These are phyloP conservation scores for Prunella strophiata DNA, from an alignment of 2,797 vertebrate species.

Conservation along the genomic window DNA sequence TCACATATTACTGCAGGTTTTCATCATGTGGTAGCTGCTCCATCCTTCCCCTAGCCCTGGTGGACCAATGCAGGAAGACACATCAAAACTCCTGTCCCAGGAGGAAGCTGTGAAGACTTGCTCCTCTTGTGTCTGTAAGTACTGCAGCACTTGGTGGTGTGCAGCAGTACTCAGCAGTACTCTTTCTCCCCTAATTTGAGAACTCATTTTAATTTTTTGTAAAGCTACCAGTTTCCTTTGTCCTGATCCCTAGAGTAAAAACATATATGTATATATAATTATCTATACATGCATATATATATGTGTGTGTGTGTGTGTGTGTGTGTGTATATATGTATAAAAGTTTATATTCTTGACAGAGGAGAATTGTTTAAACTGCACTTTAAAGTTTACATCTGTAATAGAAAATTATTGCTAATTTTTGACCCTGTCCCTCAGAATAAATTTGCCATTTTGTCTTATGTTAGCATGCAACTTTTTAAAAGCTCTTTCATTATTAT, in stretches of 20 bases:
- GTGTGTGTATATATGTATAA: not conserved
- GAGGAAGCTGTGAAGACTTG: not conserved
- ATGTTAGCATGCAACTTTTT: not conserved
- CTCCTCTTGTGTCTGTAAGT: not conserved
- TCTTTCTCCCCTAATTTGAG: not conserved
- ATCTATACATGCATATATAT: too few relatives aligned
- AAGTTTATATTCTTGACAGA: not conserved
- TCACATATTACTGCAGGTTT: not conserved
- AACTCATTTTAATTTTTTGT: not conserved
- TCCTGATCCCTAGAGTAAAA: not conserved
- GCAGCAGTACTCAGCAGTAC: not conserved
- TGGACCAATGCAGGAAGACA: not conserved
- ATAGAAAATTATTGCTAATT: not conserved
- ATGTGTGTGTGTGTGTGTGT: not conserved
- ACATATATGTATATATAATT: not conserved
- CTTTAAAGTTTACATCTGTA: not conserved
- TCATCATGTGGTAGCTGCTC: not conserved
- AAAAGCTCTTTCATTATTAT: not conserved
- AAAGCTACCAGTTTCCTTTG: not conserved
- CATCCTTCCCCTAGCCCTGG: not conserved
- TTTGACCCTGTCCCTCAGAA: not conserved
- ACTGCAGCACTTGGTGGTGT: not conserved
- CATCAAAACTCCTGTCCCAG: not conserved
- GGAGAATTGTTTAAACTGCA: not conserved
- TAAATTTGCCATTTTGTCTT: not conserved